Evolutionary conservation across 1,140 invertebrate species (phyloP).

Genomic region (Aphelinus atriplicis): DNA sequence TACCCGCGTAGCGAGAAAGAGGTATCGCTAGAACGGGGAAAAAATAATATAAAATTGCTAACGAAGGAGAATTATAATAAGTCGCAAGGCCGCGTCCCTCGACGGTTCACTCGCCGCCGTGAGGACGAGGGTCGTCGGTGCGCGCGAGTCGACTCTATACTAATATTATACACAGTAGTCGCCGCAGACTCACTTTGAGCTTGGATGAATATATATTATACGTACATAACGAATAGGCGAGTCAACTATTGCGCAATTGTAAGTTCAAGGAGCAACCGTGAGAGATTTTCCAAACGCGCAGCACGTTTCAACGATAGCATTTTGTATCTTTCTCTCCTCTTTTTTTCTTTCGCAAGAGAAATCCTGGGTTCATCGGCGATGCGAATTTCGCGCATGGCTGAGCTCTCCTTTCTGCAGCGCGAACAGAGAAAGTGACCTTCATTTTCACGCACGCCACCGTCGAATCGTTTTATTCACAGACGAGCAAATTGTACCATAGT

Average conservation of each 20-base stretch:
- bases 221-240: conserved; percentile 7
- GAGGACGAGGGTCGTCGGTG: not conserved
- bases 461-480: too few species aligned
- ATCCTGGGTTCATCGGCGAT: too few species aligned
- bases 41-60: conserved; percentile 1
- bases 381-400: too few species aligned
- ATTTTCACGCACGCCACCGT: too few species aligned
- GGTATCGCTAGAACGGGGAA: not conserved
- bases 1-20: too few species aligned
- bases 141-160: conserved; percentile 9
- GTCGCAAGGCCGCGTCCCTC: conserved; percentile 17
- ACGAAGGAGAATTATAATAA: conserved; percentile 13
- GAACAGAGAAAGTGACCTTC: too few species aligned
- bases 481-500: not conserved
- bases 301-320: too few species aligned
- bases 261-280: conserved; percentile 2
- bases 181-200: not conserved
- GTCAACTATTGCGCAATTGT: not conserved
- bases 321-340: too few species aligned
- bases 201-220: not conserved
- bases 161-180: not conserved
- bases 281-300: not conserved
- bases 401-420: too few species aligned
- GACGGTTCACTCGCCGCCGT: not conserved
- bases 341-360: too few species aligned